Evolutionary conservation across 2,888 invertebrate species (phyloP).

Genomic region (Neoascia interrupta): DNA sequence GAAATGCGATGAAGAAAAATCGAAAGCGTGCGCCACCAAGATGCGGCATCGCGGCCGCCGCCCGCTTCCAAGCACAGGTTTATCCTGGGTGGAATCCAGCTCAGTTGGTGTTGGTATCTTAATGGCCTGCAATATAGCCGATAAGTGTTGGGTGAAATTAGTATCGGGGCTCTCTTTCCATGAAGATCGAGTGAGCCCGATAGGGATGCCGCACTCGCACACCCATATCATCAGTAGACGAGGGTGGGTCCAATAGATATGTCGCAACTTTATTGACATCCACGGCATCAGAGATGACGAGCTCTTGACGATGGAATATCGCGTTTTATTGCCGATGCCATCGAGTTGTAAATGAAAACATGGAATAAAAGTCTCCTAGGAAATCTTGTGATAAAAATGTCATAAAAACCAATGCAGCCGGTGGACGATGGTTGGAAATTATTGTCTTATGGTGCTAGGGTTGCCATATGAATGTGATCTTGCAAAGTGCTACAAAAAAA

Average conservation of each 20-base stretch:
- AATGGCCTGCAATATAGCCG: conserved; percentile 48
- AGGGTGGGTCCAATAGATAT: conserved; percentile 40
- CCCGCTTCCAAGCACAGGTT: conserved; percentile 52
- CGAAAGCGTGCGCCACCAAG: conserved; percentile 56
- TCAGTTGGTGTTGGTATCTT: conserved; percentile 33
- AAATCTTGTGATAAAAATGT: conserved; percentile 10
- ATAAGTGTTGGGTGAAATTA: conserved; percentile 60
- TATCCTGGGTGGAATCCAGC: conserved; percentile 18
- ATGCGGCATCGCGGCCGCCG: conserved; percentile 36
- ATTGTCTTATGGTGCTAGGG: neutral
- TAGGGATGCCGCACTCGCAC: conserved; percentile 9
- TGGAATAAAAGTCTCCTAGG: neutral
- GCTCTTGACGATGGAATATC: neutral
- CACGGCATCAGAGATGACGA: neutral
- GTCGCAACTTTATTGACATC: conserved; percentile 41
- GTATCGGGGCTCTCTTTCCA: conserved; percentile 21
- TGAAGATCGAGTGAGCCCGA: conserved; percentile 31
- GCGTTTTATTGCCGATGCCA: conserved; percentile 15
- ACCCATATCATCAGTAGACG: too few species aligned
- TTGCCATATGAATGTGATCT: too few species aligned
- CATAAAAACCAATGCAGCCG: conserved; percentile 17
- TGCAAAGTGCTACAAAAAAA: too few species aligned
- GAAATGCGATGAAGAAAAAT: conserved; percentile 45
- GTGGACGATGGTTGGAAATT: neutral
- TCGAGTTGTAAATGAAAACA: conserved; percentile 30